Conservation (phyloP, 2,888 invertebrate genomes). For the Hypomecis atomaria region DNA sequence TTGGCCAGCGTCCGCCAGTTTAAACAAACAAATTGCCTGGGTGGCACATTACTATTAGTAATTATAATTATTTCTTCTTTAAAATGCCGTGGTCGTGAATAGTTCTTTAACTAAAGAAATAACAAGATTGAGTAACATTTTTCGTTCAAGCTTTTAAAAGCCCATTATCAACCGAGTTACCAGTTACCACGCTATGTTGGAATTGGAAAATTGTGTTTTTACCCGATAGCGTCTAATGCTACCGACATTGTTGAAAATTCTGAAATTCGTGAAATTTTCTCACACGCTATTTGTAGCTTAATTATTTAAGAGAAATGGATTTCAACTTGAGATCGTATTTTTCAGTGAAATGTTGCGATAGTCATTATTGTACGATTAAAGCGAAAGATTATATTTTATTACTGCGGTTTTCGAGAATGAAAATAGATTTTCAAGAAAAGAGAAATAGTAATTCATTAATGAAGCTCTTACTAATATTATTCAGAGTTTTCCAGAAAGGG, state of each 20-base stretch:
- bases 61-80: too few relatives aligned
- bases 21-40: too few relatives aligned
- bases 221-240: constrained; percentile 1
- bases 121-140: constrained; percentile 10
- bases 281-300: constrained; percentile 12
- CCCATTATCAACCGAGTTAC: constrained; percentile 3
- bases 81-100: too few relatives aligned
- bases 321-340: not conserved
- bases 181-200: constrained; percentile 13
- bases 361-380: too few relatives aligned
- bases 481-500: too few relatives aligned
- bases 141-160: constrained; percentile 15
- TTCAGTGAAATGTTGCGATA: not conserved
- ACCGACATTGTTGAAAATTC: not conserved
- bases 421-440: too few relatives aligned
- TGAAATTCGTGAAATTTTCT: constrained; percentile 1
- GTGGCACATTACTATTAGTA: too few relatives aligned
- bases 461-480: too few relatives aligned
- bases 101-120: constrained; percentile 9
- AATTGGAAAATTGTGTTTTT: constrained; percentile 24
- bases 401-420: too few relatives aligned
- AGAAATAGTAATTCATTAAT: too few relatives aligned
- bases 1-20: too few relatives aligned
- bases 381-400: too few relatives aligned
- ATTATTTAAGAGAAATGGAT: not conserved